These are phyloP conservation scores for Helostoma temminkii DNA, from an alignment of 2,797 vertebrate species.

Conservation along the genomic window DNA sequence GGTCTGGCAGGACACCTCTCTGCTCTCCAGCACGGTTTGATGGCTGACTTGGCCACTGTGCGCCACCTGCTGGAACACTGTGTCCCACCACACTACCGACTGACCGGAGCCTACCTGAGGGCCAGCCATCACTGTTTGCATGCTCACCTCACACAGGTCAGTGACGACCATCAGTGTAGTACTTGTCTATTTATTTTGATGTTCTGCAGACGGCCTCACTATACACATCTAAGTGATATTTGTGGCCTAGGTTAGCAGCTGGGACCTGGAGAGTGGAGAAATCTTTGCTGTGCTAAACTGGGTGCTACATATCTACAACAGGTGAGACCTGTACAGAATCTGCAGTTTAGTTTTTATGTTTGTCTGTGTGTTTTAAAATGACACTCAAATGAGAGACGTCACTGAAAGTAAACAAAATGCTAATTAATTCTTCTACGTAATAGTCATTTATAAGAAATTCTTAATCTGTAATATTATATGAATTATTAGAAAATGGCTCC, in stretches of 20 bases:
- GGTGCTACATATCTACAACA: conserved; percentile 90
- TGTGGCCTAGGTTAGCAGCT: conserved; percentile 83
- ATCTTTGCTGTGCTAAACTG: conserved; percentile 94
- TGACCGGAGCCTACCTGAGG: conserved; percentile 86
- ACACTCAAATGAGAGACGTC: too few relatives aligned
- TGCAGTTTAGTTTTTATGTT: background rate
- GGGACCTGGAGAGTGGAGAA: conserved; percentile 91
- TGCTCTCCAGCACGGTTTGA: conserved; percentile 87
- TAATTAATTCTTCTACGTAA: too few relatives aligned
- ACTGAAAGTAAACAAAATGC: too few relatives aligned
- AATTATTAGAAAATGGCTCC: too few relatives aligned
- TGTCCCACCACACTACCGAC: conserved; percentile 89
- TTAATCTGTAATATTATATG: too few relatives aligned
- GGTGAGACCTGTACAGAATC: conserved; percentile 81
- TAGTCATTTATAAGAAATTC: too few relatives aligned
- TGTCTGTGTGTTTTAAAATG: background rate
- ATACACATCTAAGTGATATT: conserved; percentile 36
- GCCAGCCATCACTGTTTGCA: conserved; percentile 89
- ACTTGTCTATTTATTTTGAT: background rate
- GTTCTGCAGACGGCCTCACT: background rate
- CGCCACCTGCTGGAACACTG: conserved; percentile 93
- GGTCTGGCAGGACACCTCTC: conserved; percentile 89
- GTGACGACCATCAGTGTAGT: background rate
- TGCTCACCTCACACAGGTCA: conserved; percentile 87
- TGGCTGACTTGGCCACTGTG: conserved; percentile 88